phyloP scores from a whole-genome alignment of 2,888 invertebrate species.

The Ptychoptera contaminata region DNA sequence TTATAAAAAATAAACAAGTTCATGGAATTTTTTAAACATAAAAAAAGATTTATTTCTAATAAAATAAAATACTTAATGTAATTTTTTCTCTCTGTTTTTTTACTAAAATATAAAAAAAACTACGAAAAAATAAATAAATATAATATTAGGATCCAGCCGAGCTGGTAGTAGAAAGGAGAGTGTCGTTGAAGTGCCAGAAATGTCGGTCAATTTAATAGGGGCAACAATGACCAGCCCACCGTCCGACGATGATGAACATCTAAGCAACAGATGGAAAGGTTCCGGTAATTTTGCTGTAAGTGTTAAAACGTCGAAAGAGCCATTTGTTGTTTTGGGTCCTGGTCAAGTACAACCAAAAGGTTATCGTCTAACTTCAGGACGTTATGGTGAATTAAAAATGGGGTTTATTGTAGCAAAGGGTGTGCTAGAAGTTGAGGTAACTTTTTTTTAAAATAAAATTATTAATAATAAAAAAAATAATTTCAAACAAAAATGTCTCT shows the following conservation, averaged over 20 bases:
- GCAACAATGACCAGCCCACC: conserved; percentile 39
- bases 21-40: too few relatives aligned
- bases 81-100: neutral
- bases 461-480: neutral
- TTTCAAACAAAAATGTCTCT: neutral
- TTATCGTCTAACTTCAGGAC: conserved; percentile 49
- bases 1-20: too few relatives aligned
- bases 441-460: conserved; percentile 4
- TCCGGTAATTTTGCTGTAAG: conserved; percentile 16
- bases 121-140: neutral
- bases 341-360: conserved; percentile 69
- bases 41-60: too few relatives aligned
- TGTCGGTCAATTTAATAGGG: conserved; percentile 24
- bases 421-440: conserved; percentile 72
- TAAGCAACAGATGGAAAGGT: conserved; percentile 23
- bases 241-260: conserved; percentile 34
- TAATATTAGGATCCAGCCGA: conserved; percentile 26
- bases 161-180: conserved; percentile 37
- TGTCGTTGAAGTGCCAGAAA: conserved; percentile 37
- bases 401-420: conserved; percentile 83
- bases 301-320: conserved; percentile 11
- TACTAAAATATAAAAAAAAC: neutral
- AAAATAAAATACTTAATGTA: neutral
- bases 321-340: conserved; percentile 45
- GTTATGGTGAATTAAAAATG: conserved; percentile 69